These are phyloP conservation scores for Tupaia chinensis DNA, from an alignment of 2,113 vertebrate species.

Conservation along the genomic window DNA sequence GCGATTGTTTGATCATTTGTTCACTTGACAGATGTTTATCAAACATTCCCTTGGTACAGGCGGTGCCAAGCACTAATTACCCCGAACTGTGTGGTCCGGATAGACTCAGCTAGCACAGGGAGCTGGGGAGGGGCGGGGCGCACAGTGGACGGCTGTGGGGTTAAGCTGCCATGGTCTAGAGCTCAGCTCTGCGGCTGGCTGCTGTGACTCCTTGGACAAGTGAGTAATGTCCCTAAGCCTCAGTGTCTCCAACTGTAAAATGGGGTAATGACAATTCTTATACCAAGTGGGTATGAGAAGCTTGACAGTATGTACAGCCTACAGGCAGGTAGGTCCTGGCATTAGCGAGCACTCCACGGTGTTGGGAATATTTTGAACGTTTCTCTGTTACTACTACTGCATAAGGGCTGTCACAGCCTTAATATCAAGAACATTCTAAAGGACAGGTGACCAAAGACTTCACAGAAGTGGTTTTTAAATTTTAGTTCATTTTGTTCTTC, in stretches of 20 bases:
- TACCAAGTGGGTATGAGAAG: neutral
- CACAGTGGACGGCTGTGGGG: neutral
- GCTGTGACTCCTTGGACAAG: neutral
- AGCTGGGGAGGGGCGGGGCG: neutral
- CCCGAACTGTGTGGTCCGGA: neutral
- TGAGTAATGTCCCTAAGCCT: neutral
- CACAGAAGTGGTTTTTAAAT: neutral
- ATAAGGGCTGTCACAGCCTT: neutral
- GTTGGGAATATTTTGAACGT: neutral
- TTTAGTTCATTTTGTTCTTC: too few relatives aligned
- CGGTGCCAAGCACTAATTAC: neutral
- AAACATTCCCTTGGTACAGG: neutral
- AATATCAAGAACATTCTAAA: neutral
- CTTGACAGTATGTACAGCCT: neutral
- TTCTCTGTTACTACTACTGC: neutral
- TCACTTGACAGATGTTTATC: neutral
- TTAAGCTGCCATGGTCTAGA: neutral
- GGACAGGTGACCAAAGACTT: neutral
- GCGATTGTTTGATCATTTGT: neutral
- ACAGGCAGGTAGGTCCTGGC: neutral
- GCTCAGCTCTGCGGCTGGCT: neutral
- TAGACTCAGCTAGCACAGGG: neutral
- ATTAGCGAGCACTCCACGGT: neutral
- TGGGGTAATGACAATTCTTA: neutral
- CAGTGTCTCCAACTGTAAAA: neutral